Percentiles rank a stretch among this genome's conserved stretches.
Conservation (phyloP, 2,888 invertebrate species). For the Drosophila phalerata region DNA sequence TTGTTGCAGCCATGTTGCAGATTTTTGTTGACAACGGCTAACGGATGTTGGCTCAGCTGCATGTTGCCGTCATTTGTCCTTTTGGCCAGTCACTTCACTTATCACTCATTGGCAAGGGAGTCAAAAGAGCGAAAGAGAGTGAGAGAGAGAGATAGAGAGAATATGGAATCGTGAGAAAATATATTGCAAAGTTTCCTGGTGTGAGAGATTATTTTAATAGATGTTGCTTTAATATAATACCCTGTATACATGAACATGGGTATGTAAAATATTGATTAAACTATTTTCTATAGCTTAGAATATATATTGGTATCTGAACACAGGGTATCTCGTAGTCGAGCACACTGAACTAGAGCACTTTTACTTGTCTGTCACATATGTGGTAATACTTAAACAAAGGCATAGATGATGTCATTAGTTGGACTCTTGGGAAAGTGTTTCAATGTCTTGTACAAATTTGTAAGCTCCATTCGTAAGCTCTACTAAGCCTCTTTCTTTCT, state of each 20-base stretch:
- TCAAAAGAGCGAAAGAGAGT: not conserved
- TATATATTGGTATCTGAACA: not conserved
- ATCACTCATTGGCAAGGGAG: constrained; percentile 13
- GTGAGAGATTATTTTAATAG: constrained; percentile 33
- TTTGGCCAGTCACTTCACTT: constrained; percentile 44
- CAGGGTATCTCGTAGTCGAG: not conserved
- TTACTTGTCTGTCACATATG: constrained; percentile 6
- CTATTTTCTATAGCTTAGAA: too few species aligned
- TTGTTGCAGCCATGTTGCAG: constrained; percentile 50
- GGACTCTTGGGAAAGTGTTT: constrained; percentile 31
- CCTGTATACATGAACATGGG: not conserved
- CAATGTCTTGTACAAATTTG: constrained; percentile 24
- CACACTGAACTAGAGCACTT: not conserved
- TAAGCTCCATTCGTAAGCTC: not conserved
- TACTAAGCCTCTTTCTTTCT: not conserved
- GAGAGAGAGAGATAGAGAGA: constrained; percentile 8
- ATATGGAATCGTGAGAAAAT: constrained; percentile 68
- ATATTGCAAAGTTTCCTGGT: constrained; percentile 32
- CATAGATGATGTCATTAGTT: constrained; percentile 23
- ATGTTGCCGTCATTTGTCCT: constrained; percentile 66
- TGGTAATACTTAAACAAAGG: constrained; percentile 22
- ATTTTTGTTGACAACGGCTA: constrained; percentile 63
- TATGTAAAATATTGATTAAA: not conserved
- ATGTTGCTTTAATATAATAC: constrained; percentile 8
- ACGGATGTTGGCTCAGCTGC: constrained; percentile 77